phyloP scores from a whole-genome alignment of 2,113 vertebrate genomes.

The Hydrolagus affinis region DNA sequence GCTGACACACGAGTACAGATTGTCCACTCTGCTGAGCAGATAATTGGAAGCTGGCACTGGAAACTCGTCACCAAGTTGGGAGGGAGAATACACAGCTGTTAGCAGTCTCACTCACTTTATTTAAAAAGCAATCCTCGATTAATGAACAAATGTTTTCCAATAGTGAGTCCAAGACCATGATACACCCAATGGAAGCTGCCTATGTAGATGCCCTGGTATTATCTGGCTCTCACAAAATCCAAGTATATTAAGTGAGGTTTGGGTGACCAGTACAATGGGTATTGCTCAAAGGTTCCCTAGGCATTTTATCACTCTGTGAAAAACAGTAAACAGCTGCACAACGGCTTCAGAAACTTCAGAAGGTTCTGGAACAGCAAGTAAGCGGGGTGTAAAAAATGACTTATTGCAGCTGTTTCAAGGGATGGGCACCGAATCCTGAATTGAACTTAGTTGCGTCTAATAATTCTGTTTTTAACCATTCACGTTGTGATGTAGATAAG shows the following conservation, averaged over 20 bases:
- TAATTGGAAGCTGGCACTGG: not conserved
- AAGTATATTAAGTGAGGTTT: not conserved
- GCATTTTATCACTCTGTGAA: not conserved
- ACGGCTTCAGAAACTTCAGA: not conserved
- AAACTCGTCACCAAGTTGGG: not conserved
- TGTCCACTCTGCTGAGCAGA: not conserved
- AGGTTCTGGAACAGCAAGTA: not conserved
- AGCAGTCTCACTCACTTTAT: not conserved
- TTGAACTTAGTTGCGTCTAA: not conserved
- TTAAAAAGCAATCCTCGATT: not conserved
- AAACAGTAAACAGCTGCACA: not conserved
- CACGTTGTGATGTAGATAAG: not conserved
- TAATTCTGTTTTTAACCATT: not conserved
- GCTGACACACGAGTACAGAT: too few relatives aligned
- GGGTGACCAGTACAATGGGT: not conserved
- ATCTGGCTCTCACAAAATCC: not conserved
- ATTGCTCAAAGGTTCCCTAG: constrained; percentile 5
- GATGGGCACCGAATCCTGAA: not conserved
- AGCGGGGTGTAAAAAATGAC: not conserved
- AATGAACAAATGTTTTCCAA: not conserved
- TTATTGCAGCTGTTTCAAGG: not conserved
- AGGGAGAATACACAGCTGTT: not conserved
- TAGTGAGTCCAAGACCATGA: not conserved
- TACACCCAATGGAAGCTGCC: not conserved
- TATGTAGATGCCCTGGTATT: not conserved